These are phyloP conservation scores for Apostichopus japonicus DNA, from an alignment of 35 echinoderm and acorn worm genomes.

Conservation along the genomic window DNA sequence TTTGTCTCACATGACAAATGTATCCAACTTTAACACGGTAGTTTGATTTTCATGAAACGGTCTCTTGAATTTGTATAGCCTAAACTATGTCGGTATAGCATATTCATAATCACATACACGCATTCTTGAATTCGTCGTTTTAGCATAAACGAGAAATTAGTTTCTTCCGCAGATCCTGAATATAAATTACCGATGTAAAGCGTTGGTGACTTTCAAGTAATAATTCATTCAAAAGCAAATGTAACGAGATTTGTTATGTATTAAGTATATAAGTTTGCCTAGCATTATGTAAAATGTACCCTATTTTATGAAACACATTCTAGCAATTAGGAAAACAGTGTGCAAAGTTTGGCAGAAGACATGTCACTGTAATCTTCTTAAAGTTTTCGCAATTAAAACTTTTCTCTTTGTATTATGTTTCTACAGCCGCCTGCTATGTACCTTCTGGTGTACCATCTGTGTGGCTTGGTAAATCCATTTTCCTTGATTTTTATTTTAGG, in stretches of 20 bases:
- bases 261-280: background rate
- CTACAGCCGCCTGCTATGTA: conserved; percentile 25
- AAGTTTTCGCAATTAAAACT: background rate
- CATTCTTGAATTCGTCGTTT: background rate
- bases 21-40: no score
- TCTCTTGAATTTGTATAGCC: no score
- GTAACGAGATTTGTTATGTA: background rate
- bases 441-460: conserved; percentile 5
- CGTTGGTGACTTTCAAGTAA: background rate
- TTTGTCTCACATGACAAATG: no score
- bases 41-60: no score
- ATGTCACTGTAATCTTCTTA: background rate
- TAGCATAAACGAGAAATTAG: background rate
- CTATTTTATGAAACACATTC: no score
- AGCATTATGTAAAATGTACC: no score
- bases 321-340: no score
- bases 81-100: background rate
- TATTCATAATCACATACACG: background rate
- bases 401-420: background rate
- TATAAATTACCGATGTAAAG: background rate
- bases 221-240: background rate
- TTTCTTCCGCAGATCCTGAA: no score
- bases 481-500: background rate
- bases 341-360: background rate
- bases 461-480: conserved; percentile 32